phyloP scores from a whole-genome alignment of 2,113 vertebrate species.

The Antidorcas marsupialis region DNA sequence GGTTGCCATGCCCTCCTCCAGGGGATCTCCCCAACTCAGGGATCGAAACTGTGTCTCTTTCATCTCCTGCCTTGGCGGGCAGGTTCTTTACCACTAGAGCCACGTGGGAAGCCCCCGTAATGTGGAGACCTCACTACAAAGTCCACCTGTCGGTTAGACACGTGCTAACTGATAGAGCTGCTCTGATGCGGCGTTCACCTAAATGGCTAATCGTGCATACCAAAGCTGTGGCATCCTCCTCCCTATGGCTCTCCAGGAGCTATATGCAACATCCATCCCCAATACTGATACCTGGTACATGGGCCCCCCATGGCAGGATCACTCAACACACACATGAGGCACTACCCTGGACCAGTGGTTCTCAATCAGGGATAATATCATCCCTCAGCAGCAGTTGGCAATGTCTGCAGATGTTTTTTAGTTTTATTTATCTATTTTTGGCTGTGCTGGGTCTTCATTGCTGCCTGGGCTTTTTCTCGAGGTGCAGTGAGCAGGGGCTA shows the following conservation, averaged over 20 bases:
- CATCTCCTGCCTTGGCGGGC: neutral
- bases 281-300: neutral
- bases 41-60: neutral
- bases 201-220: neutral
- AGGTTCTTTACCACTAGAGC: neutral
- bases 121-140: too few species aligned
- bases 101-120: neutral
- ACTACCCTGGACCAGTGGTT: neutral
- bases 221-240: neutral
- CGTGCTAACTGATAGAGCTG: neutral
- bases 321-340: neutral
- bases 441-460: neutral
- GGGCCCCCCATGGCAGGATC: rapidly evolving
- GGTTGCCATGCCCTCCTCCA: neutral
- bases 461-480: neutral
- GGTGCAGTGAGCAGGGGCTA: neutral
- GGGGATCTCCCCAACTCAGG: neutral
- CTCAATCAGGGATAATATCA: neutral
- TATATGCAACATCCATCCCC: neutral
- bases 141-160: neutral
- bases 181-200: rapidly evolving
- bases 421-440: neutral
- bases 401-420: neutral
- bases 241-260: neutral
- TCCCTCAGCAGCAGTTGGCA: neutral